phyloP scores from a whole-genome alignment of 2,113 vertebrate species.

The Anthoscopus minutus region DNA sequence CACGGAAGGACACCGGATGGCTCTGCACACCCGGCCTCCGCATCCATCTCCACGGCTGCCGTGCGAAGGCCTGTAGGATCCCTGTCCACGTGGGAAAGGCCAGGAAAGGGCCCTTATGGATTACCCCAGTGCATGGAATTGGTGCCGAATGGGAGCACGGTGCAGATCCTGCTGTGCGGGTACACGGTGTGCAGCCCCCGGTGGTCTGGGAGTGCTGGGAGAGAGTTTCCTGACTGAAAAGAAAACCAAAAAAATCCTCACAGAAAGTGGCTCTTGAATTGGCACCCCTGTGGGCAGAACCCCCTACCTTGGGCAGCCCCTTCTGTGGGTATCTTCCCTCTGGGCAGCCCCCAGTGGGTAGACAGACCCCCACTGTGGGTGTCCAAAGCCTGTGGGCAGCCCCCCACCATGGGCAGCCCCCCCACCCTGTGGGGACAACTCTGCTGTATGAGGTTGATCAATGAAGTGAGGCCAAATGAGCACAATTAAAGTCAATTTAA shows the following conservation, averaged over 20 bases:
- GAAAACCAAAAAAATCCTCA: not conserved
- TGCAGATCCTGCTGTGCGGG: not conserved
- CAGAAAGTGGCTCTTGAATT: not conserved
- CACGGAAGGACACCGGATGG: not conserved
- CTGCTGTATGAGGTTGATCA: constrained; percentile 23
- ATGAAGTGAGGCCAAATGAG: constrained; percentile 59
- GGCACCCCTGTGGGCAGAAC: not conserved
- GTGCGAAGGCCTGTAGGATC: not conserved
- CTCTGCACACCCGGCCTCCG: rapidly evolving
- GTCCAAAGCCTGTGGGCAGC: not conserved
- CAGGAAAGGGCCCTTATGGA: not conserved
- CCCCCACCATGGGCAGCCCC: not conserved
- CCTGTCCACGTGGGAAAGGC: not conserved
- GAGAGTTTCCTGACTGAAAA: constrained; percentile 33
- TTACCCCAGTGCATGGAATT: not conserved
- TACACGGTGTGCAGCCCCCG: not conserved
- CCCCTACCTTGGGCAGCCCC: too few relatives aligned
- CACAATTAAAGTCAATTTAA: constrained; percentile 66
- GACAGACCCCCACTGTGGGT: not conserved
- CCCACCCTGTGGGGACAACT: not conserved
- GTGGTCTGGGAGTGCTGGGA: not conserved
- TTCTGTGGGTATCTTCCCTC: not conserved
- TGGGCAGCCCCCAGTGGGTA: not conserved
- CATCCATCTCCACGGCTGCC: not conserved
- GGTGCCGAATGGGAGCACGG: not conserved